Evolutionary conservation across 2,797 vertebrate species (phyloP).

Genomic region (Todus mexicanus): DNA sequence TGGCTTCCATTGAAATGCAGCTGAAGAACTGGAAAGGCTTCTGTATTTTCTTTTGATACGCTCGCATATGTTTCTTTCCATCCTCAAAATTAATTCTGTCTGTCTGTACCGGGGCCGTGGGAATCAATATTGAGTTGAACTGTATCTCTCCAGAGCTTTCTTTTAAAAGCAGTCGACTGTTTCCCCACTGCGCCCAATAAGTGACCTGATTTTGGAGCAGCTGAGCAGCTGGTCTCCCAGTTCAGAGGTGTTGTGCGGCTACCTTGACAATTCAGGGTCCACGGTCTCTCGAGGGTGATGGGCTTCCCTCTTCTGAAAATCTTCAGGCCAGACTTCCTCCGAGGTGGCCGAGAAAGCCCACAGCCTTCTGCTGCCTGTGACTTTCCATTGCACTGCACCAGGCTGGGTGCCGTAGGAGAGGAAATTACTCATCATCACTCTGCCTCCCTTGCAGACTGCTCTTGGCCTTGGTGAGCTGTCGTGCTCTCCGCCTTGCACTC

Average conservation of each 20-base stretch:
- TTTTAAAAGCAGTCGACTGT: neutral
- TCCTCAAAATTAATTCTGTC: constrained; percentile 44
- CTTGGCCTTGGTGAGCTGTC: neutral
- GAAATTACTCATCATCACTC: constrained; percentile 8
- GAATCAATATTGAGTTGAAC: constrained; percentile 35
- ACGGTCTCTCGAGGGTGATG: neutral
- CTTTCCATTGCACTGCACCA: neutral
- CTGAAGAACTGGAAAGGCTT: constrained; percentile 23
- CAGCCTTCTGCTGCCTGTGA: neutral
- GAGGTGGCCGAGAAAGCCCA: neutral
- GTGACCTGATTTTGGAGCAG: constrained; percentile 24
- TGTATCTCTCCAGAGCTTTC: constrained; percentile 25
- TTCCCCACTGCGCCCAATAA: neutral
- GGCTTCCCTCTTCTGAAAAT: neutral
- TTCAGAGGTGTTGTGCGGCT: neutral
- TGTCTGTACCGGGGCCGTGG: neutral
- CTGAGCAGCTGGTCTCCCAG: neutral
- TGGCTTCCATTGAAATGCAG: constrained; percentile 38
- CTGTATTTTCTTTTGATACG: constrained; percentile 54
- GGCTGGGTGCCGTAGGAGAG: neutral
- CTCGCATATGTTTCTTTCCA: constrained; percentile 46
- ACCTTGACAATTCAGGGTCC: neutral
- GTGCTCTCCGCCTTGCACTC: neutral
- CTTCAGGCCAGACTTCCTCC: neutral
- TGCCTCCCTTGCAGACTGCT: neutral